phyloP scores from a whole-genome alignment of 2,113 vertebrate species.

The Gyps fulvus region DNA sequence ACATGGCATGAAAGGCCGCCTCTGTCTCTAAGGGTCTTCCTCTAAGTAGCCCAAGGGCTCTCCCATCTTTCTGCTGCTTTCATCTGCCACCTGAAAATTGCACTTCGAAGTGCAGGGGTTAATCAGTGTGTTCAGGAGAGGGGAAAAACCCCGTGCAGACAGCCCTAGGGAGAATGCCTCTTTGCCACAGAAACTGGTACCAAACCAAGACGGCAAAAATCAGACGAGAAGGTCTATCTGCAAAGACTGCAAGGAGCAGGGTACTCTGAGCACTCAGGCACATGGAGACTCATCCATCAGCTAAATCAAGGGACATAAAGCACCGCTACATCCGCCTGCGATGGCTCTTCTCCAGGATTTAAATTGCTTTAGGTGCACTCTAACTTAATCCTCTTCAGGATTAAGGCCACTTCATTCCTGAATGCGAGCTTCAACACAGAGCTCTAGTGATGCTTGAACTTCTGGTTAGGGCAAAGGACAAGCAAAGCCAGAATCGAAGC shows the following conservation, averaged over 20 bases:
- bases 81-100: not conserved
- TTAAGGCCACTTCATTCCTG: not conserved
- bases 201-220: not conserved
- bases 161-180: not conserved
- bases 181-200: not conserved
- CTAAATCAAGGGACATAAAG: not conserved
- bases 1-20: fast-evolving
- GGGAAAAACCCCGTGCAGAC: not conserved
- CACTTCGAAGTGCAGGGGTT: not conserved
- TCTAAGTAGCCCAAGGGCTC: not conserved
- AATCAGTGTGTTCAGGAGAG: not conserved
- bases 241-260: not conserved
- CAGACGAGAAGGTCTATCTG: not conserved
- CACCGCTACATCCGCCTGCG: fast-evolving
- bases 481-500: not conserved
- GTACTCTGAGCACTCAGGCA: fast-evolving
- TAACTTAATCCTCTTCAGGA: not conserved
- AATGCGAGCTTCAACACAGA: not conserved
- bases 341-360: not conserved
- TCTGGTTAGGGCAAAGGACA: not conserved
- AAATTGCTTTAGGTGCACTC: not conserved
- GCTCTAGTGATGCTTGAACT: not conserved
- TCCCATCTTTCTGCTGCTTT: not conserved
- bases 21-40: not conserved
- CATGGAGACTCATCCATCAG: not conserved